Evolutionary conservation across 2,113 vertebrate genomes (phyloP).

Genomic region (Odocoileus virginianus): DNA sequence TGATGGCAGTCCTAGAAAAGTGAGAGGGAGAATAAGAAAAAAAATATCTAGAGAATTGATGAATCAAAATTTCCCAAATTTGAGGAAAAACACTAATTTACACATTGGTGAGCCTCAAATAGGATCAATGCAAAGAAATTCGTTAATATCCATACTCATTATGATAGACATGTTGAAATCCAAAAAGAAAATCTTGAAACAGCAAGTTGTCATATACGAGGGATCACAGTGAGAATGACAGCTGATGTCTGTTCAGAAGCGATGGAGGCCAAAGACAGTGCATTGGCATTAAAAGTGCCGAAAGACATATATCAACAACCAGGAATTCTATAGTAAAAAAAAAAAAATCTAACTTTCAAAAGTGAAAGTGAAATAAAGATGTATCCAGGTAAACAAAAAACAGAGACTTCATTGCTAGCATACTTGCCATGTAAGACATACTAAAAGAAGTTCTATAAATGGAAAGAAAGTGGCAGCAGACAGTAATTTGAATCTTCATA

Average conservation of each 20-base stretch:
- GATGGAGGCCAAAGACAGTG: not conserved
- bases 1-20: not conserved
- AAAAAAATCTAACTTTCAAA: not conserved
- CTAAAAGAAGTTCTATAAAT: not conserved
- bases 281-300: not conserved
- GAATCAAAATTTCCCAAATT: not conserved
- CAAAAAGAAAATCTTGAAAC: not conserved
- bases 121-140: not conserved
- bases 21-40: not conserved
- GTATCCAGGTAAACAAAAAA: not conserved
- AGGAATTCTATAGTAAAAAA: not conserved
- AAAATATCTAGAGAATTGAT: not conserved
- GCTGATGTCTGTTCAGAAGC: not conserved
- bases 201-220: not conserved
- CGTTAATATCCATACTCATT: not conserved
- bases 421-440: not conserved
- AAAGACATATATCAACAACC: not conserved
- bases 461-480: not conserved
- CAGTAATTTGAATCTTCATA: slow-evolving; percentile 20
- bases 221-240: not conserved
- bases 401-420: not conserved
- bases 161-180: not conserved
- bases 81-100: not conserved
- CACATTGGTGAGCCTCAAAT: not conserved
- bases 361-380: not conserved